These are phyloP conservation scores for Archaeoteleia sp. DNA, from an alignment of 2,888 invertebrate species.

Conservation along the genomic window DNA sequence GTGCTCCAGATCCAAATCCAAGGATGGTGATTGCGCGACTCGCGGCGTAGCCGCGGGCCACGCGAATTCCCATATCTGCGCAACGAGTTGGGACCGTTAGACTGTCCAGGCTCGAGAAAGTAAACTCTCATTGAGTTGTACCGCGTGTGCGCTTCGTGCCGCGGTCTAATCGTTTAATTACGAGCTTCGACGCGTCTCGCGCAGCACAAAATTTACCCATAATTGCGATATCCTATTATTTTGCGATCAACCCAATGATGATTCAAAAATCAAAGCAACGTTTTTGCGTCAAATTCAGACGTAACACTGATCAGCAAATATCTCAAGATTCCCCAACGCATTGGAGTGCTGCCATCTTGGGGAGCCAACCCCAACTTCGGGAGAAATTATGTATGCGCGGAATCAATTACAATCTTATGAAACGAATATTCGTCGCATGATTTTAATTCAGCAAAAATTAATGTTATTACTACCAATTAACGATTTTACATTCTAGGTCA, in stretches of 20 bases:
- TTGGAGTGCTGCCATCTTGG: too few relatives aligned
- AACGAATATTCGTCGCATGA: too few relatives aligned
- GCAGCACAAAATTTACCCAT: conserved; percentile 25
- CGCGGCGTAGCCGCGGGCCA: conserved; percentile 60
- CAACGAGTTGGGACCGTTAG: conserved; percentile 40
- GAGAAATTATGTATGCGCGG: too few relatives aligned
- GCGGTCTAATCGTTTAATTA: conserved; percentile 65
- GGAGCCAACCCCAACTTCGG: too few relatives aligned
- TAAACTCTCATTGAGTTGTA: conserved; percentile 54
- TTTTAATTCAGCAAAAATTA: too few relatives aligned
- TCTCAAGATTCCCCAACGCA: too few relatives aligned
- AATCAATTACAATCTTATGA: too few relatives aligned
- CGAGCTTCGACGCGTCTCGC: conserved; percentile 30
- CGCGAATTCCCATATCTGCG: conserved; percentile 70
- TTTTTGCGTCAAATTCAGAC: too few relatives aligned
- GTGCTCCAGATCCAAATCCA: conserved; percentile 69
- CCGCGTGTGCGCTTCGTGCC: conserved; percentile 40
- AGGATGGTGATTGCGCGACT: conserved; percentile 70
- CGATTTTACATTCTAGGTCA: too few relatives aligned
- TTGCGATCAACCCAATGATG: conserved; percentile 23
- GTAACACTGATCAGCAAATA: too few relatives aligned
- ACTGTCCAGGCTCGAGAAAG: conserved; percentile 58
- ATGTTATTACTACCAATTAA: too few relatives aligned
- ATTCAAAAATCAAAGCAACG: conserved; percentile 22
- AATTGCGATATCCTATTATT: conserved; percentile 24